phyloP scores from a whole-genome alignment of 30 jellyfish, hydroid and myxozoan genomes.

The Mastigias papua region DNA sequence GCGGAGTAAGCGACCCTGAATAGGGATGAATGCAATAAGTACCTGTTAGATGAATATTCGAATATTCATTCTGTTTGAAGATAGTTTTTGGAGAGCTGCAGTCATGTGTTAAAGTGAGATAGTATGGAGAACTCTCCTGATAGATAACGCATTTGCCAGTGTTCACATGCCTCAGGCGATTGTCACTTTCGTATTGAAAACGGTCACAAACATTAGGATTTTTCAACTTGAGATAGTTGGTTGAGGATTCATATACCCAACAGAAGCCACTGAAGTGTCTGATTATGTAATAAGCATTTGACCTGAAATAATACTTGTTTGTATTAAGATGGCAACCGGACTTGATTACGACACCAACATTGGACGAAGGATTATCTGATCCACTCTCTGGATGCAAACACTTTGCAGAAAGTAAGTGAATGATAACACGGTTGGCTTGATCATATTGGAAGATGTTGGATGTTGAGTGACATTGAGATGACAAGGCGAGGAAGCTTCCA shows the following conservation, averaged over 20 bases:
- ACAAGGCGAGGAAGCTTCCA: conserved; percentile 24
- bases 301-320: conserved; percentile 29
- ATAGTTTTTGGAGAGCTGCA: conserved; percentile 39
- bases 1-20: background rate
- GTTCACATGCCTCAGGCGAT: conserved; percentile 27
- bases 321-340: conserved; percentile 1
- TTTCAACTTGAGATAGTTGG: background rate
- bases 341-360: conserved; percentile 7
- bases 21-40: conserved; percentile 24
- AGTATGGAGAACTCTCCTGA: background rate
- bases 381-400: conserved; percentile 45
- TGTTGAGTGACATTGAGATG: conserved; percentile 42
- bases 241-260: conserved; percentile 20
- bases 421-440: conserved; percentile 3
- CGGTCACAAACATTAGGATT: conserved; percentile 44
- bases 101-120: conserved; percentile 21
- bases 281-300: conserved; percentile 40
- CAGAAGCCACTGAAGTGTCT: conserved; percentile 42
- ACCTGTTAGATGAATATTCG: background rate
- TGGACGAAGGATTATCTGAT: background rate
- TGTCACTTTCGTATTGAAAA: conserved; percentile 8
- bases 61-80: background rate
- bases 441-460: conserved; percentile 47
- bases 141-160: conserved; percentile 51
- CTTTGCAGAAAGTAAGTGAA: conserved; percentile 38